Base-by-base conservation (phyloP, 2,113 vertebrate genomes). In the Vireo altiloquus region DNA sequence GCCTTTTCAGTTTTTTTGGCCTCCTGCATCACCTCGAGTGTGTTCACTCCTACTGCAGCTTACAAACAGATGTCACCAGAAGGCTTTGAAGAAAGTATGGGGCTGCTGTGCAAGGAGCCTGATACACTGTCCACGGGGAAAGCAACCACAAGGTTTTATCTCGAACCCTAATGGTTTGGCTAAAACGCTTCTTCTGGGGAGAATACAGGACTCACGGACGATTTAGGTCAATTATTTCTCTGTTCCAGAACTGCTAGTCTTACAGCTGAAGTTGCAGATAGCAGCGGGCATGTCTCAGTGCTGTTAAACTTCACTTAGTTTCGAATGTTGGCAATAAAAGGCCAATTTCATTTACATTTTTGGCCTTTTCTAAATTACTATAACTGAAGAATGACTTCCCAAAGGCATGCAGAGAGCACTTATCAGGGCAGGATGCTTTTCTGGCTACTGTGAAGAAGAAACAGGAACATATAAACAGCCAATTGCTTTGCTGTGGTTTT, bases 401-500 rank as follows among this genome's bases (percentile, higher is more conserved):
- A 77, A 87, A 30, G 28, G 65, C 1, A 4, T 84, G 40, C 30
- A 91, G 61, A 87, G 31, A 70, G 40, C 37, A 83, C 42, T 82
- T 94, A 72, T 94, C 72, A 95, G 86, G 92, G 65, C 93, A 57
- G 79, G 87, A 47, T 64, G 49, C 37, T 94, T 69, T 97, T 96
- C 90, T 92, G 87, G 57, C 50, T 94, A 77, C 49, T 84, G 50
- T 13, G 60, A 96, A 93, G 71, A 95, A 46, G 63, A 82, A 98
- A 87, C 14, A 79, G 50, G 60, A 97, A 64, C 72, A 64, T n/a
- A 82, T 47, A 84, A 97, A 87, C 30, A 91, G 81, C 88, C 80
- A 85, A 53, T 44, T 92, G 71, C 30, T 87, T 96, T 90, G 79
- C 78, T 94, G 47, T 81, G 78, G 85, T 95, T 97, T 94, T 90